Conservation (phyloP, 2,888 invertebrate genomes). For the Trilocha varians region DNA sequence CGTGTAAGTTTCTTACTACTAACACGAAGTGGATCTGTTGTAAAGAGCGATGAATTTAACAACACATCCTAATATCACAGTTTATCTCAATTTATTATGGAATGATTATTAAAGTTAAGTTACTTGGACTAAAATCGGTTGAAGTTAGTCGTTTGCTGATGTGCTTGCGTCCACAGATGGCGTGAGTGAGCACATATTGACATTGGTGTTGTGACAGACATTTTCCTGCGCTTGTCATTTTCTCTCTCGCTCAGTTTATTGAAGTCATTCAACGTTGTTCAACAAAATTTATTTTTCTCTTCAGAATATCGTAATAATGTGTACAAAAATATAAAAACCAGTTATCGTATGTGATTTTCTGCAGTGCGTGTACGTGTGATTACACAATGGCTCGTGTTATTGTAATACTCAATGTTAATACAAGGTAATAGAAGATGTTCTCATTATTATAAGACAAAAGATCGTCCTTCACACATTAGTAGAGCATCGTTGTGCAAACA, state of each 20-base stretch:
- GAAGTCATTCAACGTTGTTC: not conserved
- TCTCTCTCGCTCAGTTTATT: not conserved
- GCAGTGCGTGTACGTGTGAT: constrained; percentile 20
- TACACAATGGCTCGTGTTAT: constrained; percentile 31
- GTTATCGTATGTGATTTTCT: constrained; percentile 1
- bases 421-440: constrained; percentile 61
- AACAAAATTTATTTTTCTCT: not conserved
- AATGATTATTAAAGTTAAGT: too few relatives aligned
- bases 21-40: too few relatives aligned
- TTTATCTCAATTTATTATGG: too few relatives aligned
- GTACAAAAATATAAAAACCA: not conserved
- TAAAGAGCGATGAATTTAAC: too few relatives aligned
- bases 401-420: constrained; percentile 29
- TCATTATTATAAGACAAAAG: constrained; percentile 53
- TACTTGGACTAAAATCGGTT: too few relatives aligned
- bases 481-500: constrained; percentile 62
- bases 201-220: not conserved
- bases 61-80: too few relatives aligned
- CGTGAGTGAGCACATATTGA: not conserved
- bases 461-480: constrained; percentile 68
- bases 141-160: too few relatives aligned
- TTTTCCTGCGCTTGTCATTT: not conserved
- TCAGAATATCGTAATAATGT: not conserved
- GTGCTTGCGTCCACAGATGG: not conserved
- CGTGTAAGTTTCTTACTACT: too few relatives aligned